Evolutionary conservation across 2,113 vertebrate genomes (phyloP), one percentile per base, ranked within the genome.

Genomic region (Corythornis cristatus): DNA sequence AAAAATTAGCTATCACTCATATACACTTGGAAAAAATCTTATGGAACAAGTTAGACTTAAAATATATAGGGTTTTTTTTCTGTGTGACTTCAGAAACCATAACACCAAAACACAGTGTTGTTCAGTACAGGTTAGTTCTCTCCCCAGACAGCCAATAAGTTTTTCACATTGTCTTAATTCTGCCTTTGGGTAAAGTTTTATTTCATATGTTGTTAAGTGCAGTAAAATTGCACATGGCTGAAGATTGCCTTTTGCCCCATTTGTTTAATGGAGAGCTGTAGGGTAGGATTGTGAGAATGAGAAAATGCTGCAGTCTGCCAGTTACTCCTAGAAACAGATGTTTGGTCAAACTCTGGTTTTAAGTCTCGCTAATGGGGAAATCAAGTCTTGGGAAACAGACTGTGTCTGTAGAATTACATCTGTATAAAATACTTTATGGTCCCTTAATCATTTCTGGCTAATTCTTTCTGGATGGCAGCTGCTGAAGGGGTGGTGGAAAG

Each of bases 401-500:
- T 91, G 51, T 83, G 65, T 94, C 90, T 81, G 17, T 16, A 78
- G 89, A 93, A 89, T 80, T 94, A 68, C 61, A 72, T 93, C 77
- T 91, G 46, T 91, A 71, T 95, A 82, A 97, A 93, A 95, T 93
- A 66, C 67, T 93, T 96, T 94, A 93, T 94, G 78, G 71, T 83
- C 75, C 35, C 67, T 90, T 92, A 93, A 87, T 95, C 82, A 85
- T 92, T 89, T 87, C 73, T 89, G 58, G 61, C 57, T 94, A 82
- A 87, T 92, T 94, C 76, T 84, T 94, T 95, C 82, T 95, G 82
- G 51, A 92, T 90, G 89, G 92, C 53, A 86, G 53, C 65, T 89
- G 64, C 74, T 86, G 65, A 95, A 92, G 82, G 64, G 28, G 71
- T 86, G 60, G 35, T 94, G 19, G 51, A 88, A 94, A 40, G 82